Conservation (phyloP, 2,797 vertebrate species). For the Aphelocoma californica region DNA sequence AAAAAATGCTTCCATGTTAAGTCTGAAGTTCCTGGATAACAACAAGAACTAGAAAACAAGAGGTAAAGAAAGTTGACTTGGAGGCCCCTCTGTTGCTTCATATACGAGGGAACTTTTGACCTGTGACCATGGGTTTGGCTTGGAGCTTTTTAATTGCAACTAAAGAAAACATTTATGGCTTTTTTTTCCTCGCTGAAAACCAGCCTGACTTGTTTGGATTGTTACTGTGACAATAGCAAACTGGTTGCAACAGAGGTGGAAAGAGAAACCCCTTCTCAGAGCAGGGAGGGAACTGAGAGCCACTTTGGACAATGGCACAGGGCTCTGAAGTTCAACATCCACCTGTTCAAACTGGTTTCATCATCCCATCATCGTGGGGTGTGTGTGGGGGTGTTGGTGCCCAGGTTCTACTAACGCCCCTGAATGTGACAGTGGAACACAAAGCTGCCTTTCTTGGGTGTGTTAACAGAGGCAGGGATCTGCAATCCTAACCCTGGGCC, state of each 20-base stretch:
- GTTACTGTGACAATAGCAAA: background rate
- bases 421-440: background rate
- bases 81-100: background rate
- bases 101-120: background rate
- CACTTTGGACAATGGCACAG: background rate
- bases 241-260: background rate
- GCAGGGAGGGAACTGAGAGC: background rate
- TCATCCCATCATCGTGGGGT: fast-evolving
- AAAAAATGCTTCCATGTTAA: background rate
- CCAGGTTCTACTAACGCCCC: fast-evolving
- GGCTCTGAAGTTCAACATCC: background rate
- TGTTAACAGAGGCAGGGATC: background rate
- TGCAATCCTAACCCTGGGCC: background rate
- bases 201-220: background rate
- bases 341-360: background rate
- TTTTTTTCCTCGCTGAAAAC: background rate
- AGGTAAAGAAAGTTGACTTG: background rate
- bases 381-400: background rate
- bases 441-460: background rate
- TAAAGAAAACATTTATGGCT: background rate
- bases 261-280: background rate
- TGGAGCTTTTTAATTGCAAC: background rate
- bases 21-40: background rate
- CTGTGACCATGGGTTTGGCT: background rate
- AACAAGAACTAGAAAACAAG: background rate